phyloP scores from a whole-genome alignment of 2,797 vertebrate species.

The Benthosema pterotum region DNA sequence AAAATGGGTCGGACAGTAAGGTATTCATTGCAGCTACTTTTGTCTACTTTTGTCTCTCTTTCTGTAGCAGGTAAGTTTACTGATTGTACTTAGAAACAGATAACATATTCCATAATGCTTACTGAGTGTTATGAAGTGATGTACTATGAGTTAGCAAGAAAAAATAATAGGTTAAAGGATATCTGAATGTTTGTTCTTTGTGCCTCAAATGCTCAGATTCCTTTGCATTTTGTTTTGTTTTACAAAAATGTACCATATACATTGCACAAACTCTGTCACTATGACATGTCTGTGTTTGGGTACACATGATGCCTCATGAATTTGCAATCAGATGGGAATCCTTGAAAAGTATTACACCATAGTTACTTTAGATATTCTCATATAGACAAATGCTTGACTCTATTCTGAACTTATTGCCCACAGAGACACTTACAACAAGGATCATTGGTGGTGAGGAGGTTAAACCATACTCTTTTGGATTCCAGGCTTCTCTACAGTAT shows the following conservation, averaged over 20 bases:
- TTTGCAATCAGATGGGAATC: too few relatives aligned
- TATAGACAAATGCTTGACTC: background rate
- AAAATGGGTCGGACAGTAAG: conserved; percentile 56
- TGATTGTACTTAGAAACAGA: background rate
- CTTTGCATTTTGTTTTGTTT: background rate
- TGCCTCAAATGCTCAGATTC: background rate
- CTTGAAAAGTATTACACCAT: too few relatives aligned
- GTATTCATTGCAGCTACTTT: conserved; percentile 51
- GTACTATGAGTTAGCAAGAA: too few relatives aligned
- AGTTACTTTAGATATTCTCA: background rate
- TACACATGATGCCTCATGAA: too few relatives aligned
- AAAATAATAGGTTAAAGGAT: too few relatives aligned
- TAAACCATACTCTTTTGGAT: conserved; percentile 69
- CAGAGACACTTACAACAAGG: conserved; percentile 57
- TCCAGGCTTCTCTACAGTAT: conserved; percentile 74
- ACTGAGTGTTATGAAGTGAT: too few relatives aligned
- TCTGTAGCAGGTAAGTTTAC: conserved; percentile 60
- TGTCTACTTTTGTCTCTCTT: conserved; percentile 30
- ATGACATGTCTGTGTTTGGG: too few relatives aligned
- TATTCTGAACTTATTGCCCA: background rate
- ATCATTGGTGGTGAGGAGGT: conserved; percentile 82
- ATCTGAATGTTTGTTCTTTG: too few relatives aligned
- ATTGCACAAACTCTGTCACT: background rate
- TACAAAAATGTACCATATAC: background rate
- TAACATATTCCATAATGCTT: background rate